A percentile compares a stretch with the other conserved stretches of the same genome.
Evolutionary conservation across 2,797 vertebrate genomes (phyloP).

Genomic region (Silurus lanzhouensis): DNA sequence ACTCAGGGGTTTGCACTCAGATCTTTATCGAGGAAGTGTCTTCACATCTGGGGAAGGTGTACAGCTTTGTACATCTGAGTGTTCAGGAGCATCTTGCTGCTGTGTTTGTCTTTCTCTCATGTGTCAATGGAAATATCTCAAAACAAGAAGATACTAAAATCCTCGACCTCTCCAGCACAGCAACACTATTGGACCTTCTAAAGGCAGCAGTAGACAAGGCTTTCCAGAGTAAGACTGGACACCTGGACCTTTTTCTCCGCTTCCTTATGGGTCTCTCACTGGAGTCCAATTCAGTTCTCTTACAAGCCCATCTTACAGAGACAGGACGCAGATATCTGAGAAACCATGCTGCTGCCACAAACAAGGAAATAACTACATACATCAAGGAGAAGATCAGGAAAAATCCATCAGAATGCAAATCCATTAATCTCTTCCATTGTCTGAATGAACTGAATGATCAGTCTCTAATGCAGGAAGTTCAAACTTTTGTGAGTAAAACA

Average conservation of each 20-base stretch:
- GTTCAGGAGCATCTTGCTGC: slow-evolving; percentile 42
- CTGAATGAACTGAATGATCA: neutral
- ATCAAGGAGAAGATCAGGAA: slow-evolving; percentile 28
- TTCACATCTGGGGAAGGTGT: neutral
- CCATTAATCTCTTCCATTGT: slow-evolving; percentile 9
- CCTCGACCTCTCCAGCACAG: neutral
- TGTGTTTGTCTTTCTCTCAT: slow-evolving; percentile 28
- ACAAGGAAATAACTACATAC: neutral
- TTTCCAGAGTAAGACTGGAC: slow-evolving; percentile 14
- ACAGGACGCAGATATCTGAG: neutral
- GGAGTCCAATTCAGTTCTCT: slow-evolving; percentile 15
- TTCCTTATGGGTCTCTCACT: slow-evolving; percentile 41
- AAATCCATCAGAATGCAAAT: neutral
- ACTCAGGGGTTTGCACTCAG: slow-evolving; percentile 21
- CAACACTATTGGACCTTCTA: slow-evolving; percentile 23
- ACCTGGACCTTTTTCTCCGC: slow-evolving; percentile 28
- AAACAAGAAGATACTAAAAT: neutral
- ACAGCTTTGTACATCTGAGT: slow-evolving; percentile 24
- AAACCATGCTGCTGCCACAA: neutral
- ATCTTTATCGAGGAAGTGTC: slow-evolving; percentile 20
- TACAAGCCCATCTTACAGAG: neutral
- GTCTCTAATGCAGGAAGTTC: slow-evolving; percentile 19
- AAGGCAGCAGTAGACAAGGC: slow-evolving; percentile 37
- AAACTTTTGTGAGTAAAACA: slow-evolving; percentile 1
- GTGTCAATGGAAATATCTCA: neutral